These are phyloP conservation scores for Trissolcus basalis DNA, from an alignment of 1,140 invertebrate species.

Conservation along the genomic window DNA sequence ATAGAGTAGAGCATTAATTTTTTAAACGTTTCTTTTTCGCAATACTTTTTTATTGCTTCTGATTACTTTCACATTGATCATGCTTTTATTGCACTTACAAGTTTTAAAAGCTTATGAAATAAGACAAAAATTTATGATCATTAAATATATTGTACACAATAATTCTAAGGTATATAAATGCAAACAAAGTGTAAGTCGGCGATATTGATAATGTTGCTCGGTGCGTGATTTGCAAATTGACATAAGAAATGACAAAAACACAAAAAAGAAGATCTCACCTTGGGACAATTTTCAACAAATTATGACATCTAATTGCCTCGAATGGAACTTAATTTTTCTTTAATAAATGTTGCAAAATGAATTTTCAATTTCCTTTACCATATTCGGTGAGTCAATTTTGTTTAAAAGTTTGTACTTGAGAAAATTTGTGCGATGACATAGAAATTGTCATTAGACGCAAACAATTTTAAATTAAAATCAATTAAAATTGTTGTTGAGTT, in stretches of 20 bases:
- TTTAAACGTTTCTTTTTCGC: neutral
- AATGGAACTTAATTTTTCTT: no score
- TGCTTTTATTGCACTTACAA: constrained; percentile 52
- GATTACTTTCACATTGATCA: constrained; percentile 63
- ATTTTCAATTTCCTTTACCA: no score
- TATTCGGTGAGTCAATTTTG: neutral
- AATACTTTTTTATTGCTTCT: constrained; percentile 56
- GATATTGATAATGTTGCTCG: constrained; percentile 24
- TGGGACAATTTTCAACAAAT: no score
- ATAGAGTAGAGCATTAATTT: no score
- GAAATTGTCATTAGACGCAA: no score
- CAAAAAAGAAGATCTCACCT: no score
- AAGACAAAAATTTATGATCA: no score
- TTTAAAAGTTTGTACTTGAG: neutral
- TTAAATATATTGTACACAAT: constrained; percentile 1
- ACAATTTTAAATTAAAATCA: no score
- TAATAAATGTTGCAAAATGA: no score
- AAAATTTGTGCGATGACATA: no score
- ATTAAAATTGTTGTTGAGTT: constrained; percentile 10
- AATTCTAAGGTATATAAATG: constrained; percentile 35
- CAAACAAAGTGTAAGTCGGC: constrained; percentile 24
- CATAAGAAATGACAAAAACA: no score
- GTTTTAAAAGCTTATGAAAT: constrained; percentile 6
- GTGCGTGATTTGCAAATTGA: constrained; percentile 28
- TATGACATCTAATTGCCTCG: no score